Base-by-base conservation (phyloP, 1,140 invertebrate genomes). In the Neelides sp. region DNA sequence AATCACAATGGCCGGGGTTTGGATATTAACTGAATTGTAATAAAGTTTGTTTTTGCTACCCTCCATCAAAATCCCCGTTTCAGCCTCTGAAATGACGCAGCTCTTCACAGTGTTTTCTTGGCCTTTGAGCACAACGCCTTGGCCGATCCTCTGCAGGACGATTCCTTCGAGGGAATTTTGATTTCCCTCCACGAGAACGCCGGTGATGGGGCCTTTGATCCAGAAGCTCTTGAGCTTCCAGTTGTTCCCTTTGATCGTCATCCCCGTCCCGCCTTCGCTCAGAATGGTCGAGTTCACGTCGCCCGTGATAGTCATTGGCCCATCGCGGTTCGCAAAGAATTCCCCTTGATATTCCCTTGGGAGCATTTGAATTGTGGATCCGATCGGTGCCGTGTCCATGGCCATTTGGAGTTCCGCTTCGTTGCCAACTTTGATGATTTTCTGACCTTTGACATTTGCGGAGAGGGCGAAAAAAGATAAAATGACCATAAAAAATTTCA, bases 21-120 rank as follows among this genome's bases (percentile, higher is more conserved):
- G 54, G 20, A 61, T 61, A 41, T 61, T 61, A 15, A 61, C 41
- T 0, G 58, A 61, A 28, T 61, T 61, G 55, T 57, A 57, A n/a
- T 44, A 30, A 0, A 61, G 30, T 22, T 32, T 26, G 23, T 55
- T 50, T 22, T 28, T 35, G 28, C 40, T 41, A 2, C 37, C 51
- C 37, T 61, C 58, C 30, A 61, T 20, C n/a, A 57, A 48, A 23
- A 61, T 55, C 12, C 58, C 58, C 35, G 48, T 40, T 8, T 48
- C 52, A 1, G 58, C 58, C 40, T 61, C 58, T 2, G 52, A 55
- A 35, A 61, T 61, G 28, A 61, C 58, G 24, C 54, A 57, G 22
- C 54, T 55, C 24, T 57, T 57, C 13, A 61, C 48, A 23, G 20
- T 52, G 27, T 61, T 61, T 13, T 52, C 52, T 45, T 40, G 27